Percentiles rank a stretch among this genome's conserved stretches.
Conservation (phyloP, 2,888 invertebrate species). For the Synanthedon myopaeformis region DNA sequence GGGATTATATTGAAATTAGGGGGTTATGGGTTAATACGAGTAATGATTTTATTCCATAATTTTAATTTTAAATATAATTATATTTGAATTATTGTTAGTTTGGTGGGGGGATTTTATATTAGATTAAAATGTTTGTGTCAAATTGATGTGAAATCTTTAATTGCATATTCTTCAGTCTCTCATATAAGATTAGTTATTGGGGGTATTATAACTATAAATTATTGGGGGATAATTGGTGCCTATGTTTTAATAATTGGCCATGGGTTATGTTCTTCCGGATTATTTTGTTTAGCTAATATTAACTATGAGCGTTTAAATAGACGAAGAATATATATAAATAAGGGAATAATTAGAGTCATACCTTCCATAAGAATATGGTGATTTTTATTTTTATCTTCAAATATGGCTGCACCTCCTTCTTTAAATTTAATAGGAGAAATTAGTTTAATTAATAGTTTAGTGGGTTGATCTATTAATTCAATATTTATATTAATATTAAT, state of each 20-base stretch:
- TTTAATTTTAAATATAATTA: conserved; percentile 60
- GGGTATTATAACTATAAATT: conserved; percentile 68
- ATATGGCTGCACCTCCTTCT: conserved; percentile 76
- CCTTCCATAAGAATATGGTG: conserved; percentile 72
- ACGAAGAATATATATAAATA: conserved; percentile 74
- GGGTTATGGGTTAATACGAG: conserved; percentile 75
- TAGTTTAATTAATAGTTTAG: conserved; percentile 72
- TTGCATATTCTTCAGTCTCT: conserved; percentile 80
- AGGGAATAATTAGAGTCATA: conserved; percentile 71
- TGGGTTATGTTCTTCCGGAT: conserved; percentile 74
- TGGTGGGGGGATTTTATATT: conserved; percentile 71
- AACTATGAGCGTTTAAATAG: conserved; percentile 71
- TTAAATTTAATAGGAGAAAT: conserved; percentile 77
- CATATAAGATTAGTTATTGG: conserved; percentile 76
- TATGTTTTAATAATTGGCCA: conserved; percentile 74
- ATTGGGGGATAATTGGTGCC: conserved; percentile 63
- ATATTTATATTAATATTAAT: conserved; percentile 67
- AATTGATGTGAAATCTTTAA: conserved; percentile 77
- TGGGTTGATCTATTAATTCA: conserved; percentile 58
- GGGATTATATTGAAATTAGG: conserved; percentile 80
- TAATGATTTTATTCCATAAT: conserved; percentile 56
- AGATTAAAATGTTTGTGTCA: conserved; percentile 77
- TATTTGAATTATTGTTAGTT: conserved; percentile 65
- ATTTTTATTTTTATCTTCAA: conserved; percentile 73
- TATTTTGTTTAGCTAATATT: conserved; percentile 76